Evolutionary conservation across 2,888 invertebrate genomes (phyloP).

Genomic region (Sphaerophoria rueppellii): DNA sequence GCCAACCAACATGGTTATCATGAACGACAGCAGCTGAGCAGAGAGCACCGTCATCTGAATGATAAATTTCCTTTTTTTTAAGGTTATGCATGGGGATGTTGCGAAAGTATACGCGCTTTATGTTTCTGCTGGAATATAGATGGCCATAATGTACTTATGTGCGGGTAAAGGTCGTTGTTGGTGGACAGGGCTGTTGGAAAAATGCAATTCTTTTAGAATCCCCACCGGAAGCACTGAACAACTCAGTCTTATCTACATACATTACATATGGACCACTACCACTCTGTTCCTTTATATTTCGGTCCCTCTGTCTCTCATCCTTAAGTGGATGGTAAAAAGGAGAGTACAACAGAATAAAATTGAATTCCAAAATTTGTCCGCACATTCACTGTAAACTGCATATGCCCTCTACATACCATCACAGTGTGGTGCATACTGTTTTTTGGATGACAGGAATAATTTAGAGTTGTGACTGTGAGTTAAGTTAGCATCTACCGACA

Average conservation of each 20-base stretch:
- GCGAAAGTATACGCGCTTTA: constrained; percentile 30
- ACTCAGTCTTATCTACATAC: too few relatives aligned
- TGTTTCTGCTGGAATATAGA: constrained; percentile 21
- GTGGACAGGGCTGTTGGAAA: neutral
- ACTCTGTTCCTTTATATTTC: too few relatives aligned
- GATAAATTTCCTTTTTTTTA: constrained; percentile 38
- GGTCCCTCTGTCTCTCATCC: too few relatives aligned
- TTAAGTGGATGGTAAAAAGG: too few relatives aligned
- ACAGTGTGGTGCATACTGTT: constrained; percentile 41
- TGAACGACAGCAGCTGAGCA: constrained; percentile 50
- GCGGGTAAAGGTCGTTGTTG: neutral
- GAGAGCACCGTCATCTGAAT: constrained; percentile 43
- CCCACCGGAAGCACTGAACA: too few relatives aligned
- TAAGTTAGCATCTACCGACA: constrained; percentile 34
- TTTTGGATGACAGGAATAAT: constrained; percentile 56
- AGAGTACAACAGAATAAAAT: neutral
- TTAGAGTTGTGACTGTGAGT: constrained; percentile 56
- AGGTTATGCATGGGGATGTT: constrained; percentile 32
- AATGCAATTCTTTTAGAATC: too few relatives aligned
- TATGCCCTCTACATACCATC: constrained; percentile 4
- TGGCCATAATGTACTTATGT: neutral
- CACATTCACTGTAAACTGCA: constrained; percentile 8
- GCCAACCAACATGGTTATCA: constrained; percentile 54
- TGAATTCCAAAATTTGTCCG: neutral
- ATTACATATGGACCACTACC: too few relatives aligned